A percentile compares a stretch with the other conserved stretches of the same genome.
Conservation (phyloP, 2,888 invertebrate genomes). For the Ephialtes manifestator region DNA sequence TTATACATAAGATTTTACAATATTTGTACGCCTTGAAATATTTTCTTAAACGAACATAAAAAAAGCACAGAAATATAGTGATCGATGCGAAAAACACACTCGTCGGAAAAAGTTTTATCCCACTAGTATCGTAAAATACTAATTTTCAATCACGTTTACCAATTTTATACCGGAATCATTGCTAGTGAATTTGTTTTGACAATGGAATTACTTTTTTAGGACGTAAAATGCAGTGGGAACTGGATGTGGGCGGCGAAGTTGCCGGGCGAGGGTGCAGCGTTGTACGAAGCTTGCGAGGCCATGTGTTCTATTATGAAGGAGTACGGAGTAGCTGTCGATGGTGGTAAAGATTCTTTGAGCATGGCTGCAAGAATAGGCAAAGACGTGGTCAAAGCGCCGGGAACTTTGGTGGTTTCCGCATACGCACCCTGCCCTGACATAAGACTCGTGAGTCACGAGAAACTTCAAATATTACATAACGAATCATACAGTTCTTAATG, state of each 20-base stretch:
- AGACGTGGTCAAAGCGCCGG: constrained; percentile 92
- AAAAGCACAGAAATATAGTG: neutral
- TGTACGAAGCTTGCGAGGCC: constrained; percentile 95
- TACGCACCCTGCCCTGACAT: constrained; percentile 98
- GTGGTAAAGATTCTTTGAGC: constrained; percentile 98
- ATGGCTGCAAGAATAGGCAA: constrained; percentile 96
- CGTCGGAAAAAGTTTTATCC: too few species aligned
- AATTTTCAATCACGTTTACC: neutral
- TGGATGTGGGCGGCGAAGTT: constrained; percentile 99
- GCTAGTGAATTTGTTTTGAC: neutral
- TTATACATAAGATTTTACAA: neutral
- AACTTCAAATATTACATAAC: constrained; percentile 82
- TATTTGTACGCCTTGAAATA: neutral
- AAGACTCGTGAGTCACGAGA: constrained; percentile 90
- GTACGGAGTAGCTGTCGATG: constrained; percentile 96
- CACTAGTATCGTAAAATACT: too few species aligned
- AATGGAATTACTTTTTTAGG: constrained; percentile 86
- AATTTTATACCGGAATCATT: neutral
- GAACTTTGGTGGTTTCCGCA: constrained; percentile 97
- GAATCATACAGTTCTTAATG: constrained; percentile 4
- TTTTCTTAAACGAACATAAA: neutral
- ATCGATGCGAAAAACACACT: too few species aligned
- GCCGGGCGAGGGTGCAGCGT: constrained; percentile 95
- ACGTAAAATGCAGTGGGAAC: constrained; percentile 99
- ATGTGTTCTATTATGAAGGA: constrained; percentile 94